Evolutionary conservation across 2,797 vertebrate species (phyloP).

Genomic region (Melanotaenia trifasciata): DNA sequence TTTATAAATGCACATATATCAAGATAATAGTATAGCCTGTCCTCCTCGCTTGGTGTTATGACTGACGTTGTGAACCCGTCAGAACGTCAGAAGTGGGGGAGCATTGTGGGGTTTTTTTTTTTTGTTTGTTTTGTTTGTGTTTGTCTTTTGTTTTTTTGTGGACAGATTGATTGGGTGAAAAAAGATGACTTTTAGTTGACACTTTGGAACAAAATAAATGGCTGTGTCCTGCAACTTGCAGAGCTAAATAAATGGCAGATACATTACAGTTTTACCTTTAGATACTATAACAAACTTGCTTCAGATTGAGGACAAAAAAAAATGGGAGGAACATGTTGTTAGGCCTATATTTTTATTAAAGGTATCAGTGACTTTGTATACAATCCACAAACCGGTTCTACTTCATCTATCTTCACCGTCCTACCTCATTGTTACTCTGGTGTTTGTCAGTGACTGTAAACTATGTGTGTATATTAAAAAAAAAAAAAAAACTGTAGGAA

Average conservation of each 20-base stretch:
- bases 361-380: slow-evolving; percentile 82
- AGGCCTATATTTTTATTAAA: slow-evolving; percentile 79
- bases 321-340: slow-evolving; percentile 57
- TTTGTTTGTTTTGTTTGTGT: neutral
- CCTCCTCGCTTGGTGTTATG: slow-evolving; percentile 50
- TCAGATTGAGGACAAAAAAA: slow-evolving; percentile 38
- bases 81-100: slow-evolving; percentile 48
- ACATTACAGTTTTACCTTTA: slow-evolving; percentile 64
- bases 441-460: slow-evolving; percentile 85
- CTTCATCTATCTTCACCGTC: slow-evolving; percentile 86
- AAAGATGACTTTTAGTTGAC: slow-evolving; percentile 50
- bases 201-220: slow-evolving; percentile 63
- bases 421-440: slow-evolving; percentile 89
- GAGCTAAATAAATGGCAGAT: slow-evolving; percentile 52
- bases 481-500: slow-evolving; percentile 72
- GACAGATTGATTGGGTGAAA: slow-evolving; percentile 51
- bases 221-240: slow-evolving; percentile 50
- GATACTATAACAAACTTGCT: slow-evolving; percentile 66
- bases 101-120: slow-evolving; percentile 50
- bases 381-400: slow-evolving; percentile 83
- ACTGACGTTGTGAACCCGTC: slow-evolving; percentile 63
- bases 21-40: slow-evolving; percentile 50
- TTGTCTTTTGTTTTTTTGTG: neutral
- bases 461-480: slow-evolving; percentile 74
- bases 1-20: slow-evolving; percentile 53